Percentiles rank a stretch among this genome's conserved stretches.
These are phyloP conservation scores for Ephydatia muelleri DNA, from an alignment of 37 sponge, comb jelly and placozoan species.

Conservation along the genomic window DNA sequence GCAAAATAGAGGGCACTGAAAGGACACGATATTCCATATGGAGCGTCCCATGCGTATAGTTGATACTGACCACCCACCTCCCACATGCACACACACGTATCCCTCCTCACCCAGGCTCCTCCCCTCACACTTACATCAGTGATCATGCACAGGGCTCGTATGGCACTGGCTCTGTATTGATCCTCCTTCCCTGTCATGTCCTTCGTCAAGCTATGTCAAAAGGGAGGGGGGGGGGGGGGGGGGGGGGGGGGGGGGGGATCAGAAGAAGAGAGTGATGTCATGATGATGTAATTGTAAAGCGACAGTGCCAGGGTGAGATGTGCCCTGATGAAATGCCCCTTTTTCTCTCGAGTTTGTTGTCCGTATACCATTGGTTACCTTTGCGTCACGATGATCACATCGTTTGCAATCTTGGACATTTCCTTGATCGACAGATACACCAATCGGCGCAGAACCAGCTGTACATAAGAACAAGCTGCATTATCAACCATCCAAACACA, in stretches of 20 bases:
- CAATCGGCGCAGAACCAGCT: slow-evolving; percentile 75
- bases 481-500: neutral
- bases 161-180: slow-evolving; percentile 84
- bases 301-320: neutral
- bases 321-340: neutral
- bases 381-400: slow-evolving; percentile 99
- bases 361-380: slow-evolving; percentile 26
- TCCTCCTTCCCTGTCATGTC: slow-evolving; percentile 99
- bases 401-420: slow-evolving; percentile 85
- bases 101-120: neutral
- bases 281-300: neutral
- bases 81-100: no score
- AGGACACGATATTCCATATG: no score
- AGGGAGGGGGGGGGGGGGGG: neutral
- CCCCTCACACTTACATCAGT: slow-evolving; percentile 70
- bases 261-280: neutral
- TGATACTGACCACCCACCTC: no score
- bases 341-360: no score
- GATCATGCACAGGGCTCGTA: slow-evolving; percentile 89
- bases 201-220: slow-evolving; percentile 80
- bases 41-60: no score
- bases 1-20: neutral
- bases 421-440: slow-evolving; percentile 87
- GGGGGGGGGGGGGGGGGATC: neutral
- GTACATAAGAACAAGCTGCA: neutral